phyloP scores from a whole-genome alignment of 2,113 vertebrate genomes.

The Paracanthobrama guichenoti region DNA sequence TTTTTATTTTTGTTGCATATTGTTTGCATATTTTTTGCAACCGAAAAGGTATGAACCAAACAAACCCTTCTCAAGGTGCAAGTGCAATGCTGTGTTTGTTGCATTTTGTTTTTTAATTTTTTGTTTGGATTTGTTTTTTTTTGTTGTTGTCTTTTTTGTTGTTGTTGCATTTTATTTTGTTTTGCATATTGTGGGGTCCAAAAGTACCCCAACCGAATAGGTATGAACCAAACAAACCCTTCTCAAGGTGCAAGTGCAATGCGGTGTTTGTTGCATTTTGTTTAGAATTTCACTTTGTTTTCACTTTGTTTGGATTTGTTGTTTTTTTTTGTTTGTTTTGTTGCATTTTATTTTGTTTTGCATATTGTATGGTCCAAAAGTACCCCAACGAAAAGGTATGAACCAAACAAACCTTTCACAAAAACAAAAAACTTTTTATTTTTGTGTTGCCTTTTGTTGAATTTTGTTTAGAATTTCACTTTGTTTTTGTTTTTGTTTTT shows the following conservation, averaged over 20 bases:
- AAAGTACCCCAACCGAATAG: too few species aligned
- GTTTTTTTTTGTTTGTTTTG: background rate
- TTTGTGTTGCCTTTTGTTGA: background rate
- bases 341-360: background rate
- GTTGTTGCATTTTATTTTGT: too few species aligned
- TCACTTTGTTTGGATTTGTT: background rate
- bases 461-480: background rate
- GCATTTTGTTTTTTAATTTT: too few species aligned
- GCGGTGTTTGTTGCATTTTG: background rate
- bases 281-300: background rate
- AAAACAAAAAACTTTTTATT: background rate
- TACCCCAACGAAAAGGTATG: slow-evolving; percentile 64
- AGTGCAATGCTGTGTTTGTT: background rate
- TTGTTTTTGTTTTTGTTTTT: too few species aligned
- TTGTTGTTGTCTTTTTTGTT: too few species aligned
- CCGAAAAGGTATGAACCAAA: too few species aligned
- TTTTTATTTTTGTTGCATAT: background rate
- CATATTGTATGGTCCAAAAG: too few species aligned
- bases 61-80: too few species aligned
- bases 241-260: background rate
- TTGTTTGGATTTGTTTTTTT: too few species aligned
- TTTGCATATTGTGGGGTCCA: too few species aligned
- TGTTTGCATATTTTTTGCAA: background rate
- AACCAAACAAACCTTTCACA: background rate
- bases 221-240: too few species aligned